A percentile compares a stretch with the other conserved stretches of the same genome.
Evolutionary conservation across 2,888 invertebrate species (phyloP).

Genomic region (Morinoia aosen): DNA sequence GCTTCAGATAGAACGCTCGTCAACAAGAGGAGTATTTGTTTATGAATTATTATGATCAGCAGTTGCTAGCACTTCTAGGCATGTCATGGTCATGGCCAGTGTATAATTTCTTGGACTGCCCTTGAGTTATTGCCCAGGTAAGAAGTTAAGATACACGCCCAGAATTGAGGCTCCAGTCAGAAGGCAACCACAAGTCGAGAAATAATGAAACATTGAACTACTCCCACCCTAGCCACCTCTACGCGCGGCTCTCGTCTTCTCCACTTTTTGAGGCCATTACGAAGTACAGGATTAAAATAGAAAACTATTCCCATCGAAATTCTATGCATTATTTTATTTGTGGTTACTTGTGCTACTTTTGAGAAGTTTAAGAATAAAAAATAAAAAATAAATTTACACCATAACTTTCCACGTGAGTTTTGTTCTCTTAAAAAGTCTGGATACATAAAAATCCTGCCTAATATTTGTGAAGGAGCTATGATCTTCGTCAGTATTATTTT

Average conservation of each 20-base stretch:
- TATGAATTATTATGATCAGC: constrained; percentile 46
- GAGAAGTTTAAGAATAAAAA: background rate
- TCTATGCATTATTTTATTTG: background rate
- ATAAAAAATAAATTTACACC: background rate
- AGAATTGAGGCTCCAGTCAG: background rate
- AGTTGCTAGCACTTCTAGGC: constrained; percentile 40
- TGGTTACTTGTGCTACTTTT: background rate
- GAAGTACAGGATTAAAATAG: too few species aligned
- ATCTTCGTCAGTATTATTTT: too few species aligned
- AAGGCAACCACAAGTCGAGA: background rate
- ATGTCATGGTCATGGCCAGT: background rate
- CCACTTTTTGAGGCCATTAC: too few species aligned
- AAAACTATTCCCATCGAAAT: background rate
- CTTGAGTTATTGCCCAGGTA: constrained; percentile 16
- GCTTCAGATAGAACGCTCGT: background rate
- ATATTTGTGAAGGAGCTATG: too few species aligned
- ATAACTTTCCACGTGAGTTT: too few species aligned
- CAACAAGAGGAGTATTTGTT: constrained; percentile 36
- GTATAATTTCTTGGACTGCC: constrained; percentile 15
- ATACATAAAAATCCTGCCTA: too few species aligned
- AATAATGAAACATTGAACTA: background rate
- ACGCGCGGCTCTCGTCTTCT: too few species aligned
- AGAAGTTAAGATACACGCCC: constrained; percentile 16
- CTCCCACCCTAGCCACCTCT: background rate
- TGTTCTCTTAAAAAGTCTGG: too few species aligned